phyloP scores from a whole-genome alignment of 1,140 invertebrate species.

The Neotoxoptera formosana region DNA sequence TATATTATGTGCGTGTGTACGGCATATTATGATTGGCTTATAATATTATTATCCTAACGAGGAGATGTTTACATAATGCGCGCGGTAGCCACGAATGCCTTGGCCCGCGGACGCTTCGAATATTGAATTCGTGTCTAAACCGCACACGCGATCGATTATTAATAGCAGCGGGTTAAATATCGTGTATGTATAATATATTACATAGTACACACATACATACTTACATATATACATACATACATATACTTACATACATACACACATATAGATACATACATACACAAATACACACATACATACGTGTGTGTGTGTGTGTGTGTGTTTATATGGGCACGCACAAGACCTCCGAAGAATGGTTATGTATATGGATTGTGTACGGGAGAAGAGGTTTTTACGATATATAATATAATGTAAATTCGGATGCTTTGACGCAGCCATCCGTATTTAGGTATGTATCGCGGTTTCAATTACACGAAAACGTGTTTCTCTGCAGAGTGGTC shows the following conservation, averaged over 20 bases:
- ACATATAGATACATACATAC: too few relatives aligned
- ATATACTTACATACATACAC: too few relatives aligned
- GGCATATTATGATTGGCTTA: not conserved
- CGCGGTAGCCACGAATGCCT: not conserved
- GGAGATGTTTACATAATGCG: not conserved
- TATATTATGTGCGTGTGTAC: not conserved
- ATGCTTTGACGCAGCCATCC: not conserved
- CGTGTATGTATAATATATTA: not conserved
- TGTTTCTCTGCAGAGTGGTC: not conserved
- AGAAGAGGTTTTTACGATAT: not conserved
- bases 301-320: too few relatives aligned
- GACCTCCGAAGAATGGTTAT: not conserved
- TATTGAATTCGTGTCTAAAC: not conserved
- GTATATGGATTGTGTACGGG: not conserved
- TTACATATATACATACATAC: too few relatives aligned
- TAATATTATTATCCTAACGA: not conserved
- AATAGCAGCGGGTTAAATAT: not conserved
- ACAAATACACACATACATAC: too few relatives aligned
- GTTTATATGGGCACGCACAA: not conserved
- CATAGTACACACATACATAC: too few relatives aligned
- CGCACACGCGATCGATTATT: not conserved
- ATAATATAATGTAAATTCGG: constrained; percentile 24
- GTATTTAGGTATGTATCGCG: not conserved
- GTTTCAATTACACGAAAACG: constrained; percentile 30
- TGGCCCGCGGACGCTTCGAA: not conserved